Evolutionary conservation across 2,113 vertebrate genomes (phyloP).

Genomic region (Perognathus longimembris): DNA sequence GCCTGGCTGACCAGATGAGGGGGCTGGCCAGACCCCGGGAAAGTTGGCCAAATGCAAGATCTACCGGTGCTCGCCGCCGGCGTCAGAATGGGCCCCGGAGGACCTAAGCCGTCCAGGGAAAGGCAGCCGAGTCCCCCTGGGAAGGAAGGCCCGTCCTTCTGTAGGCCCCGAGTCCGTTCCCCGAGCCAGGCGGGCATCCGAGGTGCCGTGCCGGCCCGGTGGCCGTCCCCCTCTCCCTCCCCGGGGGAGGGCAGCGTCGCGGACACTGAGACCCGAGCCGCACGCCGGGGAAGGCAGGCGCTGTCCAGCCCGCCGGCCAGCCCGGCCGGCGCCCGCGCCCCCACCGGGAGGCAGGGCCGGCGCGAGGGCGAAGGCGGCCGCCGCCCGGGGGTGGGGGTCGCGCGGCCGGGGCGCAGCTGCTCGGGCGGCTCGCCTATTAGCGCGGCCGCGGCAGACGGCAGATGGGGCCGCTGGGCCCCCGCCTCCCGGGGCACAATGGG

Average conservation of each 20-base stretch:
- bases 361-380: conserved; percentile 49
- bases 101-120: background rate
- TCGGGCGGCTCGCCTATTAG: conserved; percentile 68
- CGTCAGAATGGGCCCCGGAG: background rate
- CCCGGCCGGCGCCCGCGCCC: background rate
- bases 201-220: background rate
- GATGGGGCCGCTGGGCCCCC: conserved; percentile 77
- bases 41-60: conserved; percentile 21
- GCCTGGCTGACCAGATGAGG: conserved; percentile 42
- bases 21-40: background rate
- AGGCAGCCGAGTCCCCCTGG: background rate
- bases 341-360: conserved; percentile 42
- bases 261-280: background rate
- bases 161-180: background rate
- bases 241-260: conserved; percentile 42
- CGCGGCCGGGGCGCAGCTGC: conserved; percentile 74
- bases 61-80: background rate
- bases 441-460: conserved; percentile 74
- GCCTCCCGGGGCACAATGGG: conserved; percentile 78
- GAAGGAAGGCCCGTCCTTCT: background rate
- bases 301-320: conserved; percentile 65
- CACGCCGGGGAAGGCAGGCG: conserved; percentile 56
- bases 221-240: conserved; percentile 15
- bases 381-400: conserved; percentile 45
- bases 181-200: background rate